Conservation (phyloP, 1,140 invertebrate species). For the Drosophila eugracilis region DNA sequence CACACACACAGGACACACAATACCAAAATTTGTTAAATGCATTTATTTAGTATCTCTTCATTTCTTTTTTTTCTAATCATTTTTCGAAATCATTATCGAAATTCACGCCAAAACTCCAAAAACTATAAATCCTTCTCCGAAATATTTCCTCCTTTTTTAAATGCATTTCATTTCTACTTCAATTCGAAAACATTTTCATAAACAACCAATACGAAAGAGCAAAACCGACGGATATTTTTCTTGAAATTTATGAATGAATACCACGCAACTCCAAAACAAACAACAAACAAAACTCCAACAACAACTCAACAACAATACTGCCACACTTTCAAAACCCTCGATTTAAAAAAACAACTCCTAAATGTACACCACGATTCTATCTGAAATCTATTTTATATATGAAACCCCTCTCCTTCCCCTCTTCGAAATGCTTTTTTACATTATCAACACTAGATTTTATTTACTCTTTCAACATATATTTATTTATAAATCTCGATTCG, state of each 20-base stretch:
- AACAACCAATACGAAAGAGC: constrained; percentile 35
- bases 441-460: constrained; percentile 75
- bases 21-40: constrained; percentile 84
- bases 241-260: constrained; percentile 49
- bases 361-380: constrained; percentile 75
- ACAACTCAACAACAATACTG: constrained; percentile 67
- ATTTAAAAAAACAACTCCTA: constrained; percentile 58
- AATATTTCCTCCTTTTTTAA: constrained; percentile 75
- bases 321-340: constrained; percentile 47
- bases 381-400: constrained; percentile 66
- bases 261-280: constrained; percentile 42
- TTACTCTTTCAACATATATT: constrained; percentile 75
- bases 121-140: constrained; percentile 55
- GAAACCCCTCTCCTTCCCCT: constrained; percentile 32
- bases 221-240: constrained; percentile 47
- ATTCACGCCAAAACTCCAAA: constrained; percentile 66
- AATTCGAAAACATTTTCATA: constrained; percentile 66
- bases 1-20: constrained; percentile 39
- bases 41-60: constrained; percentile 85
- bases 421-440: constrained; percentile 74
- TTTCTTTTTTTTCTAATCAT: constrained; percentile 84
- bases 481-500: constrained; percentile 79
- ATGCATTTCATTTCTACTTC: constrained; percentile 79
- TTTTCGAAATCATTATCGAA: constrained; percentile 81
- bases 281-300: constrained; percentile 61